phyloP scores from a whole-genome alignment of 2,113 vertebrate genomes.

The Sorex araneus region DNA sequence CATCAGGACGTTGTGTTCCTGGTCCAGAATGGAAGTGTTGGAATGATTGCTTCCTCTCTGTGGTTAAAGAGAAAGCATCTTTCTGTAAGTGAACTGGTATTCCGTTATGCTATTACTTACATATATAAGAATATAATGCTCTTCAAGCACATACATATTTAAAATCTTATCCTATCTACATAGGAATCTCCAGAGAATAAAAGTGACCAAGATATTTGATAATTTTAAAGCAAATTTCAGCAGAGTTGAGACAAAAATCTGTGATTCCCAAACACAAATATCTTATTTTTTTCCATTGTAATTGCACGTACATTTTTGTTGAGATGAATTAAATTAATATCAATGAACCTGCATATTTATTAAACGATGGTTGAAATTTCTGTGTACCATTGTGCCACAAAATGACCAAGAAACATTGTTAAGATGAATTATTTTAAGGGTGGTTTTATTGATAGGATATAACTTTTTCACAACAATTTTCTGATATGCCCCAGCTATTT shows the following conservation, averaged over 20 bases:
- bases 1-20: background rate
- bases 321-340: too few relatives aligned
- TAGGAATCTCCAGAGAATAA: background rate
- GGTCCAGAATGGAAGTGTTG: background rate
- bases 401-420: background rate
- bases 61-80: background rate
- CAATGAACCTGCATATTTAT: background rate
- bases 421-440: background rate
- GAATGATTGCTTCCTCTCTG: background rate
- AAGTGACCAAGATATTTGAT: background rate
- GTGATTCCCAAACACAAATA: background rate
- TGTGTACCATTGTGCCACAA: background rate
- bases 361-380: background rate
- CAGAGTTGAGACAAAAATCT: background rate
- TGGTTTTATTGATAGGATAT: background rate
- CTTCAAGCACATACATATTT: background rate
- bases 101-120: background rate
- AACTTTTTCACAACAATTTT: slow-evolving; percentile 70
- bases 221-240: background rate
- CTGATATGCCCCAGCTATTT: slow-evolving; percentile 51
- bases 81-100: background rate
- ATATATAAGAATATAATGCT: background rate
- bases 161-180: background rate
- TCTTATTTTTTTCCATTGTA: background rate
- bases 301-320: background rate